phyloP scores from a whole-genome alignment of 2,113 vertebrate genomes.

The Todiramphus chloris region DNA sequence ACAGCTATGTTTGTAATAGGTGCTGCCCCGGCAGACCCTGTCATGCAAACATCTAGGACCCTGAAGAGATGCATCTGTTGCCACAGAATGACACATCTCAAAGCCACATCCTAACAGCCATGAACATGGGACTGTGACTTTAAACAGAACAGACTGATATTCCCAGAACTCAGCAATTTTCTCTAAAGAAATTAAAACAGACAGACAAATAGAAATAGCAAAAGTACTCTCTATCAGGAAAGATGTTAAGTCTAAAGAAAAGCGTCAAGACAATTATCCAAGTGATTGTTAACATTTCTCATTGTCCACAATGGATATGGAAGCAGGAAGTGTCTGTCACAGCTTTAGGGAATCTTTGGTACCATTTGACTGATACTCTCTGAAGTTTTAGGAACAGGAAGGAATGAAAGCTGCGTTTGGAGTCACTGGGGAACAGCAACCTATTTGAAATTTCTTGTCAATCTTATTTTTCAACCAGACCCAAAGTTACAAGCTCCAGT shows the following conservation, averaged over 20 bases:
- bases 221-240: neutral
- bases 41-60: neutral
- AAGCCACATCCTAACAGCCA: neutral
- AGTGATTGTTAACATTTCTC: neutral
- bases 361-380: neutral
- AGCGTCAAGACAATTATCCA: neutral
- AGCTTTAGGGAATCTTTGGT: neutral
- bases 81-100: neutral
- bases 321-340: neutral
- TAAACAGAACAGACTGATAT: neutral
- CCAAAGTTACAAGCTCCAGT: neutral
- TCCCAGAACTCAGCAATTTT: neutral
- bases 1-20: neutral
- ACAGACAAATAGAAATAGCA: neutral
- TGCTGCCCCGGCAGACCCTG: neutral
- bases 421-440: neutral
- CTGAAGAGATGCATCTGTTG: neutral
- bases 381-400: neutral
- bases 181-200: neutral
- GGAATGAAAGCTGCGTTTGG: neutral
- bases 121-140: accelerated
- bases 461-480: neutral
- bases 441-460: neutral
- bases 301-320: neutral
- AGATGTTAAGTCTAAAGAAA: neutral